Base-by-base conservation (phyloP, 2,113 vertebrate species). In the rat (Rattus norvegicus) region DNA sequence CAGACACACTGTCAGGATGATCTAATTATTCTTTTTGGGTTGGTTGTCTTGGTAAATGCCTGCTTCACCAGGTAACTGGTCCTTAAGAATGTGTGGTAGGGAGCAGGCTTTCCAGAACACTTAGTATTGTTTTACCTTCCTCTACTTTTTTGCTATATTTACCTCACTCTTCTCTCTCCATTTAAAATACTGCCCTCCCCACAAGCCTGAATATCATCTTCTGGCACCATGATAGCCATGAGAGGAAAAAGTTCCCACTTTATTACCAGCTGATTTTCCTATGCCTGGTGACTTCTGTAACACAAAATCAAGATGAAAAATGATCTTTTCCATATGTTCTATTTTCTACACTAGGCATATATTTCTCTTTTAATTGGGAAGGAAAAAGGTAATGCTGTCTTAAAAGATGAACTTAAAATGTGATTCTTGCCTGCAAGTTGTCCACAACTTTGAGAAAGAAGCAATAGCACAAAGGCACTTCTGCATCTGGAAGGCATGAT, bases 371-470 rank as follows among this genome's bases (percentile, higher is more conserved):
- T 54, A 90, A 81, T 56, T 22, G 63, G 63, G 13, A 70, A 63
- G 54, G 7, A 70, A 20, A 39, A 33, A 54, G 30, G 49, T n/a
- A 9, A 24, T 19, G 33, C 9, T 89, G 5, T 63, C 70, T 92
- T 88, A 70, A 95, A 94, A 92, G 88, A 43, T 49, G 33, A 61
- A 28, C n/a, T 90, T 90, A 88, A 93, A 63, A 63, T 9, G 7
- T 24, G 20, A 7, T 17, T 79, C 12, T 95, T 95, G 54, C 39
- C 67, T 96, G 90, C 43, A 56, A 85, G 47, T 47, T 77, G 26
- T 49, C 56, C 43, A 54, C 43, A 72, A 76, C 19, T 61, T 49
- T 65, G 47, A 77, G 49, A 54, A 92, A 80, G 56, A 90, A 85
- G 9, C 24, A 52, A 75, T 80, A 49, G 65, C 1, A 2, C 52